Conservation (phyloP, 30 jellyfish, hydroid and myxozoan genomes). For the Chironex yamaguchii region DNA sequence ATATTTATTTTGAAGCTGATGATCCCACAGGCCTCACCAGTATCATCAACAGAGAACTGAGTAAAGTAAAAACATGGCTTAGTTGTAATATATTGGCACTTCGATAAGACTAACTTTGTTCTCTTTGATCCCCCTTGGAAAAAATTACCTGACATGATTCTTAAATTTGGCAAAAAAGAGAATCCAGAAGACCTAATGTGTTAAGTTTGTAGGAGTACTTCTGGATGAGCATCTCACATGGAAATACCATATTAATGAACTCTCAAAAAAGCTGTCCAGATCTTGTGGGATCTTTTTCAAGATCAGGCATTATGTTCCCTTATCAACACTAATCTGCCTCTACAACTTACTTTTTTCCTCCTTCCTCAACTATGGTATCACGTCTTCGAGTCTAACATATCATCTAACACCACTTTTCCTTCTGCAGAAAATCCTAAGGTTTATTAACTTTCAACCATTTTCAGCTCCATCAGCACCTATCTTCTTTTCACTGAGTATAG, state of each 20-base stretch:
- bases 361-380: conserved; percentile 29
- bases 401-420: conserved; percentile 25
- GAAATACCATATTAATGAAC: conserved; percentile 37
- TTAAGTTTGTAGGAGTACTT: conserved; percentile 71
- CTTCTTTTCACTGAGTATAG: not conserved
- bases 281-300: conserved; percentile 43
- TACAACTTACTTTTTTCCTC: conserved; percentile 42
- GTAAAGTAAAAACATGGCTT: conserved; percentile 8
- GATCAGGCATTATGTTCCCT: conserved; percentile 54
- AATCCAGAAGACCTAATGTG: conserved; percentile 34
- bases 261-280: conserved; percentile 62
- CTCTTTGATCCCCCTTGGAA: conserved; percentile 16
- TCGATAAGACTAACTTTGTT: conserved; percentile 17
- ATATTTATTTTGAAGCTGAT: conserved; percentile 40
- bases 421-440: conserved; percentile 18
- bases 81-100: conserved; percentile 8
- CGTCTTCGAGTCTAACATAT: too few relatives aligned
- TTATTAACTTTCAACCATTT: not conserved
- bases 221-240: conserved; percentile 68
- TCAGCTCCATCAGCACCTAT: not conserved
- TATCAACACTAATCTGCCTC: conserved; percentile 41
- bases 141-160: too few relatives aligned
- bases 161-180: too few relatives aligned
- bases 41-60: conserved; percentile 50
- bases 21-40: not conserved